Evolutionary conservation across 1,140 invertebrate species (phyloP).

Genomic region (Papilio polytes): DNA sequence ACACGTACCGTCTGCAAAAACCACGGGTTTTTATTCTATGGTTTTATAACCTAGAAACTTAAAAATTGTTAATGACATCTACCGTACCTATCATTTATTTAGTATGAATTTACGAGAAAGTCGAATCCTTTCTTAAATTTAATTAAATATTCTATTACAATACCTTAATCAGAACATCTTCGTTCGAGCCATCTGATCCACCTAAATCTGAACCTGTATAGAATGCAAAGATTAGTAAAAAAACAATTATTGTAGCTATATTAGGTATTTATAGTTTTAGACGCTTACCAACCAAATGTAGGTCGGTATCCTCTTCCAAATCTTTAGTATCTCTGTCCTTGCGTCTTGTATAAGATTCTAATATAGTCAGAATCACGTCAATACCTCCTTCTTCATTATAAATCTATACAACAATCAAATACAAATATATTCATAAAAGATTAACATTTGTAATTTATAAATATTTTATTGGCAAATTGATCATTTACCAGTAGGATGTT

Average conservation of each 20-base stretch:
- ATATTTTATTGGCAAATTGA: not conserved
- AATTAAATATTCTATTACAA: not conserved
- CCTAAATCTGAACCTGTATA: constrained; percentile 77
- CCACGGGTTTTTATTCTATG: constrained; percentile 1
- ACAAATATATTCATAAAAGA: not conserved
- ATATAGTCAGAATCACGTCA: constrained; percentile 69
- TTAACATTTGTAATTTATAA: not conserved
- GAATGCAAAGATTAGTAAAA: not conserved
- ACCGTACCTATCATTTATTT: not conserved
- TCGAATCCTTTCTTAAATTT: not conserved
- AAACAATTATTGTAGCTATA: too few relatives aligned
- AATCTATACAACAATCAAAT: constrained; percentile 54
- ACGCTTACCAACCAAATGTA: constrained; percentile 67
- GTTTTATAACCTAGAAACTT: constrained; percentile 41
- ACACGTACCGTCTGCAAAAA: constrained; percentile 74
- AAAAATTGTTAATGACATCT: not conserved
- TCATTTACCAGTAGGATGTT: not conserved
- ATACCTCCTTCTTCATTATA: constrained; percentile 71
- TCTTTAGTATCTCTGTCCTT: constrained; percentile 56
- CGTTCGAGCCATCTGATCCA: constrained; percentile 84
- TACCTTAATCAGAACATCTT: constrained; percentile 89
- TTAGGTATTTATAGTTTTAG: not conserved
- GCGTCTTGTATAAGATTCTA: constrained; percentile 70
- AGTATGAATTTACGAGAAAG: not conserved
- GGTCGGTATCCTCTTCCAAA: constrained; percentile 60